Evolutionary conservation across 2,888 invertebrate species (phyloP).

Genomic region (Amphipyra tragopoginis): DNA sequence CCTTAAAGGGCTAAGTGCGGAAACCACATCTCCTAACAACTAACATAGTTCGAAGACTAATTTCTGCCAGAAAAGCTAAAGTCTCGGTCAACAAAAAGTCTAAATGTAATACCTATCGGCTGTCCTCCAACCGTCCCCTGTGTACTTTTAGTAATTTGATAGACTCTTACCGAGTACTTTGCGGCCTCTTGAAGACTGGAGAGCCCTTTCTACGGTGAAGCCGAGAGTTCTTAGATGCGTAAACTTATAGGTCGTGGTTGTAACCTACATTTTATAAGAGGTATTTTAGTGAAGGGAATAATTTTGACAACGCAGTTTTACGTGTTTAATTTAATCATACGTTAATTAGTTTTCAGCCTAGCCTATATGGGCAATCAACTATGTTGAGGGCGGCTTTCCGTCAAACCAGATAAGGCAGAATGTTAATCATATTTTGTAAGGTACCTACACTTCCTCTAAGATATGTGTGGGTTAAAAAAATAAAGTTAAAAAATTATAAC

Average conservation of each 20-base stretch:
- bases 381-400: no score
- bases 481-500: no score
- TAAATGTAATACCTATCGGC: conserved; percentile 5
- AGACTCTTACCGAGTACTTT: conserved; percentile 47
- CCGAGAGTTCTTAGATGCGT: conserved; percentile 39
- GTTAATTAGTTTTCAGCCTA: no score
- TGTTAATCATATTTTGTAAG: no score
- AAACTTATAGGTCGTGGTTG: conserved; percentile 39
- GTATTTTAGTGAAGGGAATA: conserved; percentile 14
- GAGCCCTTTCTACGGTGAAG: conserved; percentile 22
- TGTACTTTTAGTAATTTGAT: conserved; percentile 58
- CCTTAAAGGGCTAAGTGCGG: no score
- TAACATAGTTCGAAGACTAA: not conserved
- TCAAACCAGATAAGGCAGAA: no score
- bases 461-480: no score
- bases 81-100: conserved; percentile 21
- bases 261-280: conserved; percentile 18
- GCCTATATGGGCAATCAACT: no score
- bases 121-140: not conserved
- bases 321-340: no score
- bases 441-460: no score
- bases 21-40: no score
- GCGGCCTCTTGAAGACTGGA: conserved; percentile 35
- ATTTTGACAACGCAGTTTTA: no score
- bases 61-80: not conserved